phyloP scores from a whole-genome alignment of 2,797 vertebrate species.

The Tympanoctomys barrerae region DNA sequence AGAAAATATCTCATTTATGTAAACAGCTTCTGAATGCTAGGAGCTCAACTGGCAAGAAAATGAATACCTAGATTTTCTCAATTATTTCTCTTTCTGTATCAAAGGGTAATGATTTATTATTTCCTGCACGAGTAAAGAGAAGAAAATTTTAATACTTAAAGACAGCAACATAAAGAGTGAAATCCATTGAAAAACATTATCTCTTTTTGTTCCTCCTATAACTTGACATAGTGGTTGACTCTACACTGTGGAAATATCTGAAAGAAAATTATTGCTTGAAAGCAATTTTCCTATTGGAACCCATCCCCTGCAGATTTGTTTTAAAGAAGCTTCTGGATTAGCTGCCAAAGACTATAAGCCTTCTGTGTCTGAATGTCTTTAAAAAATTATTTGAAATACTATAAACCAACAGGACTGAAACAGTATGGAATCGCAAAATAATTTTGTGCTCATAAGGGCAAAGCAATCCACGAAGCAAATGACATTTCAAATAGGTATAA shows the following conservation, averaged over 20 bases:
- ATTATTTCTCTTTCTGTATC: constrained; percentile 68
- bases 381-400: constrained; percentile 55
- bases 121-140: constrained; percentile 73
- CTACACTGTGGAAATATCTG: constrained; percentile 59
- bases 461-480: constrained; percentile 4
- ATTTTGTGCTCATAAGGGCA: constrained; percentile 49
- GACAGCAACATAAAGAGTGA: constrained; percentile 73
- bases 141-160: constrained; percentile 73
- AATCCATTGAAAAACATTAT: constrained; percentile 72
- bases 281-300: constrained; percentile 71
- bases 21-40: constrained; percentile 81
- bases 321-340: constrained; percentile 69
- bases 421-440: constrained; percentile 38
- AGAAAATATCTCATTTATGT: constrained; percentile 84
- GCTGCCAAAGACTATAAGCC: constrained; percentile 62
- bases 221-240: constrained; percentile 52
- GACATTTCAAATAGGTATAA: constrained; percentile 28
- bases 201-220: constrained; percentile 16
- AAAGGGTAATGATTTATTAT: constrained; percentile 71
- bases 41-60: constrained; percentile 72
- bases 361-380: constrained; percentile 65
- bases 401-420: constrained; percentile 61
- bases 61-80: constrained; percentile 67
- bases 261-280: constrained; percentile 63
- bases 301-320: constrained; percentile 50